Conservation (phyloP, 2,113 vertebrate species). For the Platycercus adscitus region DNA sequence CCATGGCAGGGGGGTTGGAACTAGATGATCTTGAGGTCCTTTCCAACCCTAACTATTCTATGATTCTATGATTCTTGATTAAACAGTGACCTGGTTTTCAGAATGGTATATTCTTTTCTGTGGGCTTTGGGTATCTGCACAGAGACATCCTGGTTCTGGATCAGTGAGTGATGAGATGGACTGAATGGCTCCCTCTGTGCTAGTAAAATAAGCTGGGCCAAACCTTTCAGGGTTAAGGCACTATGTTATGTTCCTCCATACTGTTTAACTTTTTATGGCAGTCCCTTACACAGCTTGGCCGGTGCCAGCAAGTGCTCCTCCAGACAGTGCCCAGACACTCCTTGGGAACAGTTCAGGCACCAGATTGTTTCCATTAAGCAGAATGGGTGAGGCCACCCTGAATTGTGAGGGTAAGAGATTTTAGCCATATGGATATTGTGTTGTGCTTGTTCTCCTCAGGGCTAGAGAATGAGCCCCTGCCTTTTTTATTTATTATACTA, state of each 20-base stretch:
- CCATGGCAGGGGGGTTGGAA: too few relatives aligned
- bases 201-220: neutral
- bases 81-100: neutral
- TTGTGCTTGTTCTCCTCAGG: slow-evolving; percentile 24
- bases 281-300: neutral
- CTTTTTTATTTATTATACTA: slow-evolving; percentile 41
- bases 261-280: neutral
- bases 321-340: slow-evolving; percentile 27
- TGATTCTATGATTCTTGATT: neutral
- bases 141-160: neutral
- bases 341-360: neutral
- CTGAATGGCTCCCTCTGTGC: neutral
- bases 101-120: neutral
- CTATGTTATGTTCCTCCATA: neutral
- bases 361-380: slow-evolving; percentile 41
- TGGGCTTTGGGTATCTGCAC: neutral
- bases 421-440: slow-evolving; percentile 18
- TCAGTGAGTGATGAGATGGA: neutral
- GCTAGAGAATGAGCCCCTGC: neutral
- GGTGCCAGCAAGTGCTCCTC: neutral
- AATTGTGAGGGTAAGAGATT: slow-evolving; percentile 9
- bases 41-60: too few relatives aligned
- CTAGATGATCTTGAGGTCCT: too few relatives aligned
- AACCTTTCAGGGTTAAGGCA: neutral
- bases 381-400: slow-evolving; percentile 40